A percentile compares a stretch with the other conserved stretches of the same genome.
Evolutionary conservation across 37 sponge, comb jelly and placozoan species (phyloP).

Genomic region (Crambe crambe): DNA sequence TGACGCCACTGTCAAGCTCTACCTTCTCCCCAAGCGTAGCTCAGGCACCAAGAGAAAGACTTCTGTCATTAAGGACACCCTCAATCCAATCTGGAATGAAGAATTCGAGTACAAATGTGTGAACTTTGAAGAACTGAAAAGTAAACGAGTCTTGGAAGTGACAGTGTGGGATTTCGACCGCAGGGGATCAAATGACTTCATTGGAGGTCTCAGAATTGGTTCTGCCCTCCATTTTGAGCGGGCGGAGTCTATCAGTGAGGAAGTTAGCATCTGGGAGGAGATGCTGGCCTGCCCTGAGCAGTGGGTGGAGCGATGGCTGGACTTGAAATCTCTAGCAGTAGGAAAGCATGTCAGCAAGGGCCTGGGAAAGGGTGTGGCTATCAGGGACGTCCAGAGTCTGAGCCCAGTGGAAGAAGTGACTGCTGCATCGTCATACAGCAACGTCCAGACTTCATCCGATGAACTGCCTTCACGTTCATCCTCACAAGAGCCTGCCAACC

Average conservation of each 20-base stretch:
- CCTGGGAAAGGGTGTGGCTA: too few relatives aligned
- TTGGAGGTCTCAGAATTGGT: slow-evolving; percentile 68
- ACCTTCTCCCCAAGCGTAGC: slow-evolving; percentile 51
- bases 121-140: slow-evolving; percentile 36
- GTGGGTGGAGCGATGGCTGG: slow-evolving; percentile 65
- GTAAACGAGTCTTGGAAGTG: slow-evolving; percentile 58
- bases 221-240: slow-evolving; percentile 23
- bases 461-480: too few relatives aligned
- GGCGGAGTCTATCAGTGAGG: slow-evolving; percentile 61
- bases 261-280: slow-evolving; percentile 53
- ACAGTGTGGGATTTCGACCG: slow-evolving; percentile 63
- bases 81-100: slow-evolving; percentile 70
- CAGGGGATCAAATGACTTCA: slow-evolving; percentile 42
- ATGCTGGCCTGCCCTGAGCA: slow-evolving; percentile 51
- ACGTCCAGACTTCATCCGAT: too few relatives aligned
- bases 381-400: too few relatives aligned
- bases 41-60: slow-evolving; percentile 54
- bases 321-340: slow-evolving; percentile 24
- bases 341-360: too few relatives aligned
- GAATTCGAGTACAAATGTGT: slow-evolving; percentile 42
- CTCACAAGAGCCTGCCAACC: too few relatives aligned
- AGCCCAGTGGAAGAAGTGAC: too few relatives aligned
- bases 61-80: slow-evolving; percentile 43
- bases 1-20: slow-evolving; percentile 46
- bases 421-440: too few relatives aligned